Base-by-base conservation (phyloP, 1,140 invertebrate genomes). In the Brachionus calyciflorus region DNA sequence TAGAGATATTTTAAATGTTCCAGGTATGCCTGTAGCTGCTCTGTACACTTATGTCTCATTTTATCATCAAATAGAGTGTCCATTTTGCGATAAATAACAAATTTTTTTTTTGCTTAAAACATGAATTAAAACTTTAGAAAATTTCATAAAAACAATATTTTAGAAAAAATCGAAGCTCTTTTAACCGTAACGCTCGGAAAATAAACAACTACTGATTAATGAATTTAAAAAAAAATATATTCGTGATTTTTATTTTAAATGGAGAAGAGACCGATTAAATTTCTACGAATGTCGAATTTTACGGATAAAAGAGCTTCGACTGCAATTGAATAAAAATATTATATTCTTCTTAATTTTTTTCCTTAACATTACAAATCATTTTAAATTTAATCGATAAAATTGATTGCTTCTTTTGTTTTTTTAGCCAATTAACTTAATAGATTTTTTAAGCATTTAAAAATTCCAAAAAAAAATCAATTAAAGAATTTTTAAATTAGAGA, bases 1-100 rank as follows among this genome's bases (percentile, higher is more conserved):
- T 7, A 53, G 49, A 53, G 49, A 53, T 21, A 53, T 53, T 53
- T 21, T 53, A 21, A 53, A 53, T 53, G 49, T 53, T 14, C 49
- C 49, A 24, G 49, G 49, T 53, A 53, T 53, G 49, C 49, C 49
- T 21, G 49, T 53, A 19, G 49, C 49, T 24, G 49, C 49, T 21
- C 0, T 53, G 14, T 53, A 24, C 49, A 53, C 49, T 53, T 53
- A 53, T 53, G 49, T 24, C 14, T 53, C 49, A 53, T 53, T 53
- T 26, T 53, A 53, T 53, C 49, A 53, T 53, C 49, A 53, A 26
- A 19, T 53, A 24, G 49, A 53, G 17, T 53, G 49, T 21, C 17
- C 49, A 53, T 53, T 53, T 21, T 53, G 49, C 49, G 9, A 53
- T 17, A 53, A 53, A 51, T 51, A 51, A 51, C 0, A 24, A 1